Conservation (phyloP, 2,797 vertebrate genomes). For the Notolabrus celidotus region DNA sequence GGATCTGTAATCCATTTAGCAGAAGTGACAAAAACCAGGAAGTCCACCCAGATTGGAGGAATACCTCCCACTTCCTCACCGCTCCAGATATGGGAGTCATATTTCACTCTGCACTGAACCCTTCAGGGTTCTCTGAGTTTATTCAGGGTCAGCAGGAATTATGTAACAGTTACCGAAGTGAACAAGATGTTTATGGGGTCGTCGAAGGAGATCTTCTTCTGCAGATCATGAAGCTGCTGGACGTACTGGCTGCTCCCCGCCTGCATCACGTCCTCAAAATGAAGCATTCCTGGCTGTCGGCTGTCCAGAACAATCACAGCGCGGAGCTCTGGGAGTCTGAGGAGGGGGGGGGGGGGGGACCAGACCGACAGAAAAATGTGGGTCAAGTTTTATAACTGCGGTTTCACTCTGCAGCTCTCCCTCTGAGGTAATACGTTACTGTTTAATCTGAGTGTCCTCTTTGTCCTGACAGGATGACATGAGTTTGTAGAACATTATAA, state of each 20-base stretch:
- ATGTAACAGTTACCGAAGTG: conserved; percentile 87
- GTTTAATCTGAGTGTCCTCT: not conserved
- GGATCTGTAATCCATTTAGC: not conserved
- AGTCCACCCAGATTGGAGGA: not conserved
- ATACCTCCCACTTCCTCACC: not conserved
- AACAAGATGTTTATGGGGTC: conserved; percentile 97
- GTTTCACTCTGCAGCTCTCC: too few species aligned
- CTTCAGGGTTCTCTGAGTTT: too few species aligned
- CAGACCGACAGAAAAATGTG: not conserved
- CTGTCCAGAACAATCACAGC: conserved; percentile 86
- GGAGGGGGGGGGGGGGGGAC: not conserved
- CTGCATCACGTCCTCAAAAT: conserved; percentile 89
- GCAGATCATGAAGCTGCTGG: conserved; percentile 83
- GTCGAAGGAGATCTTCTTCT: conserved; percentile 85
- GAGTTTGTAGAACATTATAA: not conserved
- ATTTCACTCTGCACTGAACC: not conserved
- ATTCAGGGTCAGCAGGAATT: not conserved
- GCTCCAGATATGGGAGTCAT: not conserved
- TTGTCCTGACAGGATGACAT: not conserved
- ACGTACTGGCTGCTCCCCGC: conserved; percentile 83
- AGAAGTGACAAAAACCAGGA: not conserved
- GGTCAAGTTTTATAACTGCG: not conserved
- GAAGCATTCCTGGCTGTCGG: conserved; percentile 87
- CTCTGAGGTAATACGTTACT: not conserved
- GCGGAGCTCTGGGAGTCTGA: conserved; percentile 91